phyloP scores from a whole-genome alignment of 2,113 vertebrate genomes.

The Apaloderma vittatum region DNA sequence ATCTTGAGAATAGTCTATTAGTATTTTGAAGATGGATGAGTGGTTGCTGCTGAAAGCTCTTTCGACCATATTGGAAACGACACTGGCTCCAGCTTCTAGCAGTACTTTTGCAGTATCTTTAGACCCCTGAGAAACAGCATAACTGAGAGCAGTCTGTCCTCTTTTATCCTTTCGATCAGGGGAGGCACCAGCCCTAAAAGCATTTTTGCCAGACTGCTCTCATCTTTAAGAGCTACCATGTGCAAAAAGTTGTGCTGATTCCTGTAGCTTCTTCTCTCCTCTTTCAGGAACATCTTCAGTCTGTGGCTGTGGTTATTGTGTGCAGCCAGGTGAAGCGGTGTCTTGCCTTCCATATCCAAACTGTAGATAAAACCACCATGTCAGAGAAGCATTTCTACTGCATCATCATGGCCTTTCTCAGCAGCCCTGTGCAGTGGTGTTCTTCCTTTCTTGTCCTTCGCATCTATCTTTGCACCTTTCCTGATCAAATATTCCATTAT shows the following conservation, averaged over 20 bases:
- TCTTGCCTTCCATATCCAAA: constrained; percentile 69
- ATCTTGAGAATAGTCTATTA: constrained; percentile 73
- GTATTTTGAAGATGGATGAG: constrained; percentile 65
- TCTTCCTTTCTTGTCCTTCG: constrained; percentile 72
- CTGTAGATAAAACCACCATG: constrained; percentile 70
- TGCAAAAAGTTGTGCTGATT: constrained; percentile 78
- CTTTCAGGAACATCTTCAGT: constrained; percentile 70
- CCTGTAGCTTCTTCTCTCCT: constrained; percentile 70
- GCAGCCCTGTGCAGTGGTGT: constrained; percentile 83
- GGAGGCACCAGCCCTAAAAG: constrained; percentile 74
- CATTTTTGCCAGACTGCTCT: constrained; percentile 69
- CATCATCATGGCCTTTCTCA: constrained; percentile 64
- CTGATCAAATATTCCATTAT: constrained; percentile 75
- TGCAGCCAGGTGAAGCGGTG: constrained; percentile 74
- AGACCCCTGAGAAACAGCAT: constrained; percentile 73
- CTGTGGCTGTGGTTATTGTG: constrained; percentile 58
- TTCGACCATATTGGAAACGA: constrained; percentile 43
- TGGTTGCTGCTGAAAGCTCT: constrained; percentile 74
- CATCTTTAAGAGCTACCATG: constrained; percentile 72
- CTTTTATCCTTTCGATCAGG: constrained; percentile 63
- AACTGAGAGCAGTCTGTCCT: constrained; percentile 76
- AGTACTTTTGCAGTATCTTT: constrained; percentile 71
- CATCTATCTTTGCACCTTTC: constrained; percentile 75
- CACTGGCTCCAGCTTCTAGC: constrained; percentile 32
- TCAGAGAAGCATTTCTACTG: constrained; percentile 55